Base-by-base conservation (phyloP, 2,113 vertebrate species). In the Gyps fulvus region DNA sequence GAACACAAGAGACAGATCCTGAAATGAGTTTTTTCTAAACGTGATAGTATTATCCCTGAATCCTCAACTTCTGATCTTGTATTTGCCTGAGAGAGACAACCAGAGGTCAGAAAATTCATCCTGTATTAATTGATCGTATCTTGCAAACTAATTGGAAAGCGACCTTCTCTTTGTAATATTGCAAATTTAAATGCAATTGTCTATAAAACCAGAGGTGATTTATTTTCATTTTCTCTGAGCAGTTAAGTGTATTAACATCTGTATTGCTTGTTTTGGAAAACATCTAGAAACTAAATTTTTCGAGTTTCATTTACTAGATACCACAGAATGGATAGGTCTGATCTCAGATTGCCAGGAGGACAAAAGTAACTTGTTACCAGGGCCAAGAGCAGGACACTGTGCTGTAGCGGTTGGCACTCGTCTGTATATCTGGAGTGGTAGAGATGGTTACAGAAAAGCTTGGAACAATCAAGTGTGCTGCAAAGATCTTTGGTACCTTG, bases 401-500 rank as follows among this genome's bases (percentile, higher is more conserved):
- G 98, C 99, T 25, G 97, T 99, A 70, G 90, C 98, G 2, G 98
- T 99, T 20, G 99, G 99, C n/a, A 99, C 99, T 67, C 99, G 99
- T n/a, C 97, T 99, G 9, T 99, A 99, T 89, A 98, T 99, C 91
- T 99, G 99, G 99, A 99, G 99, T 67, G 99, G 99, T 65, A 98
- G 99, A 57, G 99, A 99, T 43, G 99, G 99, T 63, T 99, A 99
- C 97, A 98, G 98, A 74, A 99, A 99, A 98, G 99, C 98, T 96
- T 98, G 99, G 97, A 99, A 99, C 97, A 99, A 99, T 98, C 99
- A 99, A 98, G 99, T 99, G 70, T 99, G 99, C 98, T 99, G 99
- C 98, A 99, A 99, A 97, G 99, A 99, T 97, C 99, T 99, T 92
- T 99, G 99, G 99, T 99, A 99, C 97, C 98, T 99, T 97, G 99